phyloP scores from a whole-genome alignment of 2,888 invertebrate genomes.

The Drosophila incognita region DNA sequence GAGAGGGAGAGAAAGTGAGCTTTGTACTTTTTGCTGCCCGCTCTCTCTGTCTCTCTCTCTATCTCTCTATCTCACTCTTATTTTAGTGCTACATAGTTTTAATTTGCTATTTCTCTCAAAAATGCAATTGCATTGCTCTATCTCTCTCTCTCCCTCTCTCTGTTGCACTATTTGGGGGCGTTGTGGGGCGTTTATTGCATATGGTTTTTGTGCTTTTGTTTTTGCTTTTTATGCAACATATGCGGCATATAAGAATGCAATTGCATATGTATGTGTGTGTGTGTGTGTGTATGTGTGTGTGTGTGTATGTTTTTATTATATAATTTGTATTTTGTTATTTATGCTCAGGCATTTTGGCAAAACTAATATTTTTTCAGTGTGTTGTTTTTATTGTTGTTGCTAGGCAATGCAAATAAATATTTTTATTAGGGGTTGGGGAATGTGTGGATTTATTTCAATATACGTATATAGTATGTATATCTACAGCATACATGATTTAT shows the following conservation, averaged over 20 bases:
- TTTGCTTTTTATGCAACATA: slow-evolving; percentile 75
- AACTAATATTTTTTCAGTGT: slow-evolving; percentile 40
- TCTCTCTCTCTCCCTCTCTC: slow-evolving; percentile 11
- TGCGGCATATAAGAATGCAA: slow-evolving; percentile 54
- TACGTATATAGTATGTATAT: slow-evolving; percentile 28
- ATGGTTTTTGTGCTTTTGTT: slow-evolving; percentile 66
- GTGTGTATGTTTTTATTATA: slow-evolving; percentile 60
- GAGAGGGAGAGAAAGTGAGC: slow-evolving; percentile 17
- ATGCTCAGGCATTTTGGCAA: slow-evolving; percentile 50
- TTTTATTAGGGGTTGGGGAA: neutral
- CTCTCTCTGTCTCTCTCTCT: slow-evolving; percentile 14
- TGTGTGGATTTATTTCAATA: neutral
- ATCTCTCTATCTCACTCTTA: neutral
- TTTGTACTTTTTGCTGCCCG: slow-evolving; percentile 24
- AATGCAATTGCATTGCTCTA: slow-evolving; percentile 53
- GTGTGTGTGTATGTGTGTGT: neutral
- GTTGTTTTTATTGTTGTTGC: slow-evolving; percentile 48
- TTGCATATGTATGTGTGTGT: slow-evolving; percentile 1
- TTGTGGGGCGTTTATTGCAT: slow-evolving; percentile 64
- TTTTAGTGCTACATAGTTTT: slow-evolving; percentile 20
- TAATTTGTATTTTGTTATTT: slow-evolving; percentile 72
- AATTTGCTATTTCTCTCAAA: slow-evolving; percentile 24
- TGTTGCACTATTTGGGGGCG: slow-evolving; percentile 40
- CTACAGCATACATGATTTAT: slow-evolving; percentile 44
- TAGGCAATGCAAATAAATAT: slow-evolving; percentile 53